Evolutionary conservation across 2,888 invertebrate species (phyloP), one percentile per base, ranked within the genome.

Genomic region (Lottia gigantea): DNA sequence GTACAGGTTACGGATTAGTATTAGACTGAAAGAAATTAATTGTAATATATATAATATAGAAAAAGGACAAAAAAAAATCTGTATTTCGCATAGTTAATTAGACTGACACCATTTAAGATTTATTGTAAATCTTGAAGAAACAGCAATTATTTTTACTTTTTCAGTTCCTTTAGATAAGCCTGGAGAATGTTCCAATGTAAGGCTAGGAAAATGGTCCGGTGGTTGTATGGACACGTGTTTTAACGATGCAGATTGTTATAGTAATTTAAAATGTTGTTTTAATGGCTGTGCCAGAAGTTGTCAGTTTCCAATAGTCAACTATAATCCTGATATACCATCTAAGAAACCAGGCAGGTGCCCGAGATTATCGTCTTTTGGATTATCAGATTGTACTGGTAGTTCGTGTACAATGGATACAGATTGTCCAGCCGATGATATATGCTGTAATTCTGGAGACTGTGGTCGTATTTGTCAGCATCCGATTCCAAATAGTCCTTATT

Each of bases 211-310:
- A 55, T 55, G 55, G 55, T 23, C 19, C 2, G 2, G 19, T 12
- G 19, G 55, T 8, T 55, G 55, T 23, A 55, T 55, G 55, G 55
- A 55, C 14, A 55, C 55, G 11, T 55, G 55, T 55, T 55, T 23
- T 55, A 55, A 55, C 4, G 55, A 55, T 23, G 55, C 19, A 4
- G 55, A 55, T 23, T 55, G 55, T 55, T 23, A n/a, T 2, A 23
- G 23, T 23, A 55, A 23, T 55, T 23, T 23, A 23, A 55, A 55
- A 55, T 55, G 55, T 19, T 55, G 55, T 16, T 23, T 19, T 55
- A 55, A 55, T 55, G 55, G 55, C 11, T 55, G 55, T 23, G 55
- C 55, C 2, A 55, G 55, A 19, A 55, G 55, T 55, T 55, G 55
- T 55, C 55, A 55, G 23, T 14, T 19, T 12, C 55, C 55, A 12